A percentile compares a stretch with the other conserved stretches of the same genome.
Conservation (phyloP, 2,888 invertebrate species). For the Erannis defoliaria region DNA sequence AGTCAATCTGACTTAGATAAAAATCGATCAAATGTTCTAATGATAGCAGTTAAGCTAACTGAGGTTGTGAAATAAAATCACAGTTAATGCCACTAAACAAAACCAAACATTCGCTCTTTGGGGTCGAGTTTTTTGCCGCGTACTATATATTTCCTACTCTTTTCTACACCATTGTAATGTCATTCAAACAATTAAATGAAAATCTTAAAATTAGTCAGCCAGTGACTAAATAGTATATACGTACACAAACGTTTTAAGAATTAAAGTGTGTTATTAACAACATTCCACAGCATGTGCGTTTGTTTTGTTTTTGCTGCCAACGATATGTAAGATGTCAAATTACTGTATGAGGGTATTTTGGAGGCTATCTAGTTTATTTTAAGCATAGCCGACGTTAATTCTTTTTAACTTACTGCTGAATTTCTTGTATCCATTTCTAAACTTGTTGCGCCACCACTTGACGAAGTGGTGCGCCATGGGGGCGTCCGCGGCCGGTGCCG, state of each 20-base stretch:
- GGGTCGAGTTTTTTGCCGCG: background rate
- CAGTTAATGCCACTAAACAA: background rate
- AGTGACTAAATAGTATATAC: too few relatives aligned
- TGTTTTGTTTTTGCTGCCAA: constrained; percentile 45
- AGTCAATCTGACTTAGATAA: background rate
- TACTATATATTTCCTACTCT: background rate
- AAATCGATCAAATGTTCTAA: too few relatives aligned
- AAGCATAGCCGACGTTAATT: constrained; percentile 20
- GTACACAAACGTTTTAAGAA: background rate
- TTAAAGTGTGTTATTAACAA: constrained; percentile 24
- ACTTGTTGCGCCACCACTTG: constrained; percentile 92
- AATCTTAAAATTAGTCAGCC: too few relatives aligned
- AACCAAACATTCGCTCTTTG: background rate
- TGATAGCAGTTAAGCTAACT: background rate
- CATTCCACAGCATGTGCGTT: constrained; percentile 33
- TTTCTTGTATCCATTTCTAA: constrained; percentile 91
- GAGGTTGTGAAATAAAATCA: background rate
- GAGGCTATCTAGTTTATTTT: constrained; percentile 44
- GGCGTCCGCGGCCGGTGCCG: constrained; percentile 86
- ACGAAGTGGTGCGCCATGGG: constrained; percentile 92
- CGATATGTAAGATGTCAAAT: constrained; percentile 40
- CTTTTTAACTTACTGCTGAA: constrained; percentile 88
- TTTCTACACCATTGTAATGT: background rate
- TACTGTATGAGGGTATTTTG: constrained; percentile 33
- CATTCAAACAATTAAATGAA: too few relatives aligned